Evolutionary conservation across 23 tunicate species (phyloP).

Genomic region (Ascidia mentula): DNA sequence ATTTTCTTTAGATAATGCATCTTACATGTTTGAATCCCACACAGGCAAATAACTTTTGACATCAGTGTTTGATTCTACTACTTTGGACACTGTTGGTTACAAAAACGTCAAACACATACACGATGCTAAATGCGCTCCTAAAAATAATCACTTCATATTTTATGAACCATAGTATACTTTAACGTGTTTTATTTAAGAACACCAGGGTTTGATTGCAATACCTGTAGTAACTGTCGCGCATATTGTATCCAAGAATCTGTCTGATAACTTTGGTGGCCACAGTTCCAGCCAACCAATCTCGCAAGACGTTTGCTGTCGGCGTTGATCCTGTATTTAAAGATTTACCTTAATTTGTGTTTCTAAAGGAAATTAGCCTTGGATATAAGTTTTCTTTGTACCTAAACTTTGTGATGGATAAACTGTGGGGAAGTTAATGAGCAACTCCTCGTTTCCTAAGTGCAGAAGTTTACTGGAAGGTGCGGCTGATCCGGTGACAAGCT

Average conservation of each 20-base stretch:
- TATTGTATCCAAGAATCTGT: neutral
- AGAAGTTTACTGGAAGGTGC: neutral
- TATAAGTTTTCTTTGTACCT: neutral
- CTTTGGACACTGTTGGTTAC: too few relatives aligned
- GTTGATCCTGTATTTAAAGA: neutral
- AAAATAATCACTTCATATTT: too few relatives aligned
- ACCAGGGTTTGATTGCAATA: neutral
- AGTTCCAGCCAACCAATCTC: constrained; percentile 20
- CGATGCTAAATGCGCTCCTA: too few relatives aligned
- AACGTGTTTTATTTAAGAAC: too few relatives aligned
- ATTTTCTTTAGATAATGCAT: too few relatives aligned
- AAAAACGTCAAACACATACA: too few relatives aligned
- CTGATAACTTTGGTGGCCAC: neutral
- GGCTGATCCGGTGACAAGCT: neutral
- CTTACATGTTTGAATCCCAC: too few relatives aligned
- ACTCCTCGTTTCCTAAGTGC: neutral
- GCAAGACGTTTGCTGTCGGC: neutral
- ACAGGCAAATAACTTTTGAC: too few relatives aligned
- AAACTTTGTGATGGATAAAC: neutral
- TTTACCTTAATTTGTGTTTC: neutral
- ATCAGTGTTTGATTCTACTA: neutral
- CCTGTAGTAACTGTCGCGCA: constrained; percentile 11
- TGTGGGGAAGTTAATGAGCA: neutral
- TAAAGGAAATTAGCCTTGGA: neutral
- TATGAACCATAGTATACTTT: too few relatives aligned